Evolutionary conservation across 2,113 vertebrate species (phyloP).

Genomic region (Daubentonia madagascariensis): DNA sequence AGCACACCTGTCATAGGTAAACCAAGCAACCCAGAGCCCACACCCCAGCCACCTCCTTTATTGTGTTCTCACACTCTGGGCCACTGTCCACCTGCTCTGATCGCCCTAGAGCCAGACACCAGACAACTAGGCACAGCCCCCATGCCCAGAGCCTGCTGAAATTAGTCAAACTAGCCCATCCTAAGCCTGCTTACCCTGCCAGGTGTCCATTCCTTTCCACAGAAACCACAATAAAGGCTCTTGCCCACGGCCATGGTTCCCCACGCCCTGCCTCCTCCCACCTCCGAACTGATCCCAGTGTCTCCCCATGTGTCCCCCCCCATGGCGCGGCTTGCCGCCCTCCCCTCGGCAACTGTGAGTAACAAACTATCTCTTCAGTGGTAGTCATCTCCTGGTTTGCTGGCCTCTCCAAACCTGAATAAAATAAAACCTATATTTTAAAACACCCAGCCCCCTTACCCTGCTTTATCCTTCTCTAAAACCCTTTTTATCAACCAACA

Average conservation of each 20-base stretch:
- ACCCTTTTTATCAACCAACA: background rate
- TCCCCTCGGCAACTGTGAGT: background rate
- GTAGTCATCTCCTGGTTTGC: background rate
- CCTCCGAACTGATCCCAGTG: background rate
- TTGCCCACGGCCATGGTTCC: background rate
- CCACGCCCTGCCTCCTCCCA: accelerated
- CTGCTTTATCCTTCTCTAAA: background rate
- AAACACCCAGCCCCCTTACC: background rate
- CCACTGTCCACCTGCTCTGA: background rate
- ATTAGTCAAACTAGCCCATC: background rate
- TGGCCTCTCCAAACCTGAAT: background rate
- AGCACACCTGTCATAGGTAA: background rate
- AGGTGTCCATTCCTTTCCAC: background rate
- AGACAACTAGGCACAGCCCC: background rate
- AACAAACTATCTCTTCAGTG: background rate
- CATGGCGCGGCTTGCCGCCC: too few species aligned
- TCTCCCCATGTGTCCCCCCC: too few species aligned
- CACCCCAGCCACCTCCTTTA: background rate
- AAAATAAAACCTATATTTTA: background rate
- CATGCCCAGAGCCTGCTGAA: background rate
- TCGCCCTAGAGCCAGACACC: background rate
- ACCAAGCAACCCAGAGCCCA: background rate
- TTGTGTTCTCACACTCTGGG: background rate
- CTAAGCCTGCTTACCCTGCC: background rate
- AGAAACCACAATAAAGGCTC: background rate